A percentile compares a stretch with the other conserved stretches of the same genome.
Conservation (phyloP, 2,113 vertebrate genomes). For the Nicator chloris region DNA sequence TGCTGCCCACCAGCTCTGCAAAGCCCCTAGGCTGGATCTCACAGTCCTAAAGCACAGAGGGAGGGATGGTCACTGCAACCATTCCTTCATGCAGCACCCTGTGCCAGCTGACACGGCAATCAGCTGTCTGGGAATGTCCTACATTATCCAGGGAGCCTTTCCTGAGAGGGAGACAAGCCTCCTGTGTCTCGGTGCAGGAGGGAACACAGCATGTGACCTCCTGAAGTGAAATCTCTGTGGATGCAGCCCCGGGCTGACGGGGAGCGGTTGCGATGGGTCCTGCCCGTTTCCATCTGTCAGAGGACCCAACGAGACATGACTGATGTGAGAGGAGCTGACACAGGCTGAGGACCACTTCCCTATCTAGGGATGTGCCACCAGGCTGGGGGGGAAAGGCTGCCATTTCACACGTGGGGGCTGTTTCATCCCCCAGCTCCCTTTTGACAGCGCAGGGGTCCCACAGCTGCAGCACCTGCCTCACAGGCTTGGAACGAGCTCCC, state of each 20-base stretch:
- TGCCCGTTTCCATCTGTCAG: conserved; percentile 25
- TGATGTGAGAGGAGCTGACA: conserved; percentile 50
- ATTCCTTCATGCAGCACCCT: not conserved
- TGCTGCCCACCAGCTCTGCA: not conserved
- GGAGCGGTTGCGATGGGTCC: not conserved
- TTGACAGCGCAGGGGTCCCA: not conserved
- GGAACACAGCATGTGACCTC: not conserved
- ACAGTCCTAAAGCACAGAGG: not conserved
- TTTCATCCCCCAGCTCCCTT: not conserved
- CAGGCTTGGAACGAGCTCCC: not conserved
- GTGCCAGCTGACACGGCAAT: not conserved
- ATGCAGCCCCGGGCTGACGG: not conserved
- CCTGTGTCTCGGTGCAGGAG: not conserved
- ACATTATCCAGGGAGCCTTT: not conserved
- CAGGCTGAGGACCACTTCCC: conserved; percentile 11
- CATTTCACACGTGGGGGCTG: not conserved
- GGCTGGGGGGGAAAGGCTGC: not conserved
- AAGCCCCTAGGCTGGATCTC: not conserved
- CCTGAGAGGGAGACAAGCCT: not conserved
- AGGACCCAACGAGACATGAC: conserved; percentile 23
- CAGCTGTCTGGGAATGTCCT: not conserved
- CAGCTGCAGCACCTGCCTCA: not conserved
- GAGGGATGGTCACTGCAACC: not conserved
- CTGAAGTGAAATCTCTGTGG: not conserved
- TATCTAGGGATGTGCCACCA: conserved; percentile 11